These are phyloP conservation scores for Rhineura floridana DNA, from an alignment of 2,113 vertebrate genomes.

Conservation along the genomic window DNA sequence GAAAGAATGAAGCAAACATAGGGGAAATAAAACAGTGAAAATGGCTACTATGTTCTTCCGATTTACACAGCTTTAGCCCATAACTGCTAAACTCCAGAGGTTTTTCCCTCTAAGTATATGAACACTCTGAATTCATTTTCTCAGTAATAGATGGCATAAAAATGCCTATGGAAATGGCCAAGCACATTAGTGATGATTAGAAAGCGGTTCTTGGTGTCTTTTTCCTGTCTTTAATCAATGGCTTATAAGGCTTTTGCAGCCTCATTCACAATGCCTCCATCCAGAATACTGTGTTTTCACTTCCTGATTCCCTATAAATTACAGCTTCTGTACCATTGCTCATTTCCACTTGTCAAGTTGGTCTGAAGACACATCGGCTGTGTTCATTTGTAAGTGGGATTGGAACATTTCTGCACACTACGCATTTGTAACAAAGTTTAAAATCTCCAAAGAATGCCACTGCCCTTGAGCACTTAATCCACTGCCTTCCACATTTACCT, in stretches of 20 bases:
- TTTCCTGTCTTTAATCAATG: conserved; percentile 40
- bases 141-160: conserved; percentile 1
- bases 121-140: conserved; percentile 25
- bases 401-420: background rate
- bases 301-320: conserved; percentile 25
- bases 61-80: background rate
- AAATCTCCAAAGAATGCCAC: conserved; percentile 15
- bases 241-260: conserved; percentile 32
- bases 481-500: conserved; percentile 45
- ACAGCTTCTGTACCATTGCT: background rate
- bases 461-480: conserved; percentile 8
- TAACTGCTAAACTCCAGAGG: conserved; percentile 2
- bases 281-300: conserved; percentile 24
- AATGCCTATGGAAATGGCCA: conserved; percentile 8
- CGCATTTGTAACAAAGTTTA: conserved; percentile 21
- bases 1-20: conserved; percentile 16
- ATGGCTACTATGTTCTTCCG: background rate
- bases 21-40: background rate
- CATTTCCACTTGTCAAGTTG: conserved; percentile 11
- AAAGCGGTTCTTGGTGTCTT: conserved; percentile 34
- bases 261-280: conserved; percentile 44
- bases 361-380: conserved; percentile 4
- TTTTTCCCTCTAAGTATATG: conserved; percentile 34
- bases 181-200: conserved; percentile 33
- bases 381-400: conserved; percentile 18